A percentile compares a stretch with the other conserved stretches of the same genome.
Evolutionary conservation across 2,888 invertebrate species (phyloP).

Genomic region (Neuroscelio doddi): DNA sequence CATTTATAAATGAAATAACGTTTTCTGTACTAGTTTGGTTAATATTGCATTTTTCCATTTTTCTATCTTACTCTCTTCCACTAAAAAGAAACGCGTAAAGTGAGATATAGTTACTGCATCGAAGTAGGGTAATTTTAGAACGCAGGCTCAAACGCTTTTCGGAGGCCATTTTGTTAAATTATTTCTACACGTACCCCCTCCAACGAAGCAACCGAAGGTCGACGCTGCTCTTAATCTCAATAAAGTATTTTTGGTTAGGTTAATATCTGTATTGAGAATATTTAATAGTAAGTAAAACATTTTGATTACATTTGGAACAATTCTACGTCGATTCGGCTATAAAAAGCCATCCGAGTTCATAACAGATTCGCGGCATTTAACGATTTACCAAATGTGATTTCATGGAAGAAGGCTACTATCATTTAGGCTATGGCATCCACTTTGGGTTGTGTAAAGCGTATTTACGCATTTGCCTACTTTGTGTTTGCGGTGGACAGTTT

Average conservation of each 20-base stretch:
- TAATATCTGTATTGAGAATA: conserved; percentile 53
- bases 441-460: conserved; percentile 52
- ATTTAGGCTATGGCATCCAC: conserved; percentile 59
- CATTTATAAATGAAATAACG: no score
- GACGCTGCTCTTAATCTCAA: conserved; percentile 65
- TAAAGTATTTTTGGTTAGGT: conserved; percentile 69
- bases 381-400: conserved; percentile 49
- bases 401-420: conserved; percentile 51
- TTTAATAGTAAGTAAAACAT: conserved; percentile 61
- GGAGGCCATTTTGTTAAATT: conserved; percentile 66
- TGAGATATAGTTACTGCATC: no score
- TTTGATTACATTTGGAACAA: conserved; percentile 26
- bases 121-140: background rate
- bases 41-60: no score
- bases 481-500: conserved; percentile 12
- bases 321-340: conserved; percentile 23
- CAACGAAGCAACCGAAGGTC: conserved; percentile 70
- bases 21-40: no score
- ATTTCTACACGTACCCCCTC: conserved; percentile 63
- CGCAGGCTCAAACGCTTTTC: background rate
- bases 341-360: conserved; percentile 30
- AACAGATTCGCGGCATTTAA: conserved; percentile 19
- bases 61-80: no score
- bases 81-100: no score
- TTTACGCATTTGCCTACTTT: conserved; percentile 42